phyloP scores from a whole-genome alignment of 2,888 invertebrate genomes.

The Tenthredo scrophulariae region DNA sequence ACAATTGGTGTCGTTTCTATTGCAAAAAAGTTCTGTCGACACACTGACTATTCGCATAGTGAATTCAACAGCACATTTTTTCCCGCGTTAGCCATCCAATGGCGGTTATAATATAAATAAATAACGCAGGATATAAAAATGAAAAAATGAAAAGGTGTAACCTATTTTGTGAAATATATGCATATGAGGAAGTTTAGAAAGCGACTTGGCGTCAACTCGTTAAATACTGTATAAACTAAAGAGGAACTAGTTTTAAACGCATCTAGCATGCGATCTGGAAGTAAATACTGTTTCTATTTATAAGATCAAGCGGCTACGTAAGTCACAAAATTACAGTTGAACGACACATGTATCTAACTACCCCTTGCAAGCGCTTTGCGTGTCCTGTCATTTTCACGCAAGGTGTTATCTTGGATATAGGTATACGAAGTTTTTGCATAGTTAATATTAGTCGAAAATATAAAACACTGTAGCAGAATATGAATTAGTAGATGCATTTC shows the following conservation, averaged over 20 bases:
- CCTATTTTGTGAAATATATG: background rate
- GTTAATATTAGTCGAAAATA: background rate
- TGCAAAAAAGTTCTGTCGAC: too few relatives aligned
- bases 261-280: slow-evolving; percentile 38
- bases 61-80: too few relatives aligned
- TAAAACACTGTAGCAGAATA: background rate
- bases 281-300: slow-evolving; percentile 28
- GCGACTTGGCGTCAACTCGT: background rate
- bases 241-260: slow-evolving; percentile 21
- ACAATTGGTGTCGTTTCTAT: too few relatives aligned
- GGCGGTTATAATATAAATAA: too few relatives aligned
- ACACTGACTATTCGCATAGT: too few relatives aligned
- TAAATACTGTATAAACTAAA: slow-evolving; percentile 26
- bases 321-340: slow-evolving; percentile 33
- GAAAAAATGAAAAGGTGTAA: background rate
- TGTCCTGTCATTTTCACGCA: slow-evolving; percentile 35
- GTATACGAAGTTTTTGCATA: background rate
- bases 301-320: background rate
- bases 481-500: background rate
- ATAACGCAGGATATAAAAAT: background rate
- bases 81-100: too few relatives aligned
- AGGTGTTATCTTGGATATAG: background rate
- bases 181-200: background rate
- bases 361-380: background rate
- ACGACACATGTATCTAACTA: background rate